Base-by-base conservation (phyloP, 2,113 vertebrate genomes). In the Dipodomys spectabilis region DNA sequence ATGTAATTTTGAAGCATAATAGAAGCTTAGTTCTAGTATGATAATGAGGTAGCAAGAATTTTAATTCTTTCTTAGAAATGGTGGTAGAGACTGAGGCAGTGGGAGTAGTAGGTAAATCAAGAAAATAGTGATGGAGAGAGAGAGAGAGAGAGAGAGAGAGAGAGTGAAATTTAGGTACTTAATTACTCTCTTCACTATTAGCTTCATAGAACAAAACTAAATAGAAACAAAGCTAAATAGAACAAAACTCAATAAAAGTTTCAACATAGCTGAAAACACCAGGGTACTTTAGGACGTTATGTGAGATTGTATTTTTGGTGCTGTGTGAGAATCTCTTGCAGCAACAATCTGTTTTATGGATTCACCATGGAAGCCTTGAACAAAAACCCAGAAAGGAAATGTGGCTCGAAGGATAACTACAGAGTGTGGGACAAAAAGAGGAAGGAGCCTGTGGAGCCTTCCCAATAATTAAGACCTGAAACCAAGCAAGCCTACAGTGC, bases 11-110 rank as follows among this genome's bases (percentile, higher is more conserved):
- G 75, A 15, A 72, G 28, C 62, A 75, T 44, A 13, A 5, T 44
- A 92, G 2, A 79, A 60, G 13, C 35, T 73, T 9, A 2, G 25
- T 65, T 92, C 77, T 74, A 75, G 12, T 25, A 23, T 72, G 32
- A 64, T 91, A 78, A 68, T n/a, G n/a, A 94, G 79, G 32, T 49
- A 28, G 62, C 18, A 75, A 32, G 18, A 12, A 72, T 71, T 86
- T 79, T 78, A 80, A 19, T 78, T 82, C n/a, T 94, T 64, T 25
- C 28, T 88, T 82, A 69, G 62, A 87, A 83, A 77, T 32, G 22
- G 32, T 82, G 25, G 4, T 67, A 13, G 15, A 92, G 30, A 69
- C 6, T 53, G 23, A 44, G 8, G 15, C 35, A 15, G 5, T 11
- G 10, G 9, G 1, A 5, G 3, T 2, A 1, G 32, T 5, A 22